Conservation (phyloP, 2,113 vertebrate genomes). For the Leptosomus discolor region DNA sequence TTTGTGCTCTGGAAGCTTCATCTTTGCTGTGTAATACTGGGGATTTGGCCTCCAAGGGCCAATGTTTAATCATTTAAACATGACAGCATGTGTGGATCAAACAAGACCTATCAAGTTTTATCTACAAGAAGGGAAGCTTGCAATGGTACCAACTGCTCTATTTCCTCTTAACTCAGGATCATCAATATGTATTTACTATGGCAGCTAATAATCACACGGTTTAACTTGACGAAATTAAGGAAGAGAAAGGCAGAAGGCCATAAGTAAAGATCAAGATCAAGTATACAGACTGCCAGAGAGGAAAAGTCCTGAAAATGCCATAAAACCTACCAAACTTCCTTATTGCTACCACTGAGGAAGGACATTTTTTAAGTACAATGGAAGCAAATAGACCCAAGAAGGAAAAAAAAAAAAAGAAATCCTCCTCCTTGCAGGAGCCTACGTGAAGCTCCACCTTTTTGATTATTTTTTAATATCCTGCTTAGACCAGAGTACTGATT, state of each 20-base stretch:
- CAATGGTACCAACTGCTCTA: not conserved
- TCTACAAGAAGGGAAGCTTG: not conserved
- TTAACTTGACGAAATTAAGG: not conserved
- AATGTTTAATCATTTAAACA: not conserved
- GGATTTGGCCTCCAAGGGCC: not conserved
- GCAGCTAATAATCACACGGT: not conserved
- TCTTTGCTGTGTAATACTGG: not conserved
- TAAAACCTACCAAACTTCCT: not conserved
- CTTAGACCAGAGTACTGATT: not conserved
- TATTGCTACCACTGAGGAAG: not conserved
- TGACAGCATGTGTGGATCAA: not conserved
- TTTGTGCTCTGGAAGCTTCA: not conserved
- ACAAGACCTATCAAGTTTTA: not conserved
- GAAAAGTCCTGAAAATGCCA: not conserved
- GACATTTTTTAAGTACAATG: not conserved
- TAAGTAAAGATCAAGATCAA: not conserved
- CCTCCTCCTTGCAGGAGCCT: not conserved
- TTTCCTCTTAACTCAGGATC: not conserved
- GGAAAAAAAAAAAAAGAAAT: not conserved
- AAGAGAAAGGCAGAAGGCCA: not conserved
- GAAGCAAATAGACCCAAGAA: not conserved
- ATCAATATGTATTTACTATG: not conserved
- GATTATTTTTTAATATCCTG: not conserved
- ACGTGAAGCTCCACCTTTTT: not conserved
- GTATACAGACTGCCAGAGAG: not conserved